These are phyloP conservation scores for Corythoichthys intestinalis DNA, from an alignment of 2,113 vertebrate genomes.

Conservation along the genomic window DNA sequence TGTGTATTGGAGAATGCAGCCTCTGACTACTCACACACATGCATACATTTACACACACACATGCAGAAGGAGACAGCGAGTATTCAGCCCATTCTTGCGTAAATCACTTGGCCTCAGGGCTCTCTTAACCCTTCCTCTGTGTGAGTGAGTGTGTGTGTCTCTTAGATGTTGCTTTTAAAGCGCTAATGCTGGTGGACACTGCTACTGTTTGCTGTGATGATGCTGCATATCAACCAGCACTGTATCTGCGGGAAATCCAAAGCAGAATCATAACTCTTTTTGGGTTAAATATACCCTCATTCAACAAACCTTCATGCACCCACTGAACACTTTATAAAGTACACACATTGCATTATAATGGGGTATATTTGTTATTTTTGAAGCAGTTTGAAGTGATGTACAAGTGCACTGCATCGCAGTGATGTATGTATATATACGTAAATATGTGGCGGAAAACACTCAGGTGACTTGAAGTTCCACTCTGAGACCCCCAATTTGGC, in stretches of 20 bases:
- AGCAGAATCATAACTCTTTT: neutral
- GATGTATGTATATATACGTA: too few species aligned
- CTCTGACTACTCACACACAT: slow-evolving; percentile 19
- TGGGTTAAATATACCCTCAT: neutral
- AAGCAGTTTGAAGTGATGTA: neutral
- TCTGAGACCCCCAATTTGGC: too few species aligned
- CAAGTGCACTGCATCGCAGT: neutral
- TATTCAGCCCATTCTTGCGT: slow-evolving; percentile 64
- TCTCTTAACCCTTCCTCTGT: slow-evolving; percentile 68
- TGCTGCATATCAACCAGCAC: slow-evolving; percentile 18
- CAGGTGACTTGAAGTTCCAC: too few species aligned
- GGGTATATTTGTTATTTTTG: neutral
- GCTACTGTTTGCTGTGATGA: slow-evolving; percentile 33
- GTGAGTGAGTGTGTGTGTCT: slow-evolving; percentile 32
- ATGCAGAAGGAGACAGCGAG: slow-evolving; percentile 55
- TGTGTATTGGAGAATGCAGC: slow-evolving; percentile 15
- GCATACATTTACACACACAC: slow-evolving; percentile 28
- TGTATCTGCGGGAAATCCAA: slow-evolving; percentile 26
- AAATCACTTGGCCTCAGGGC: slow-evolving; percentile 71
- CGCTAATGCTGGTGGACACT: slow-evolving; percentile 56
- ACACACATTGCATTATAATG: neutral
- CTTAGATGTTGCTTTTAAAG: slow-evolving; percentile 58
- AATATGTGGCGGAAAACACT: too few species aligned
- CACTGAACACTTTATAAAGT: neutral
- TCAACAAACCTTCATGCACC: neutral